These are phyloP conservation scores for Chondrosia reniformis DNA, from an alignment of 37 sponge, comb jelly and placozoan species.

Conservation along the genomic window DNA sequence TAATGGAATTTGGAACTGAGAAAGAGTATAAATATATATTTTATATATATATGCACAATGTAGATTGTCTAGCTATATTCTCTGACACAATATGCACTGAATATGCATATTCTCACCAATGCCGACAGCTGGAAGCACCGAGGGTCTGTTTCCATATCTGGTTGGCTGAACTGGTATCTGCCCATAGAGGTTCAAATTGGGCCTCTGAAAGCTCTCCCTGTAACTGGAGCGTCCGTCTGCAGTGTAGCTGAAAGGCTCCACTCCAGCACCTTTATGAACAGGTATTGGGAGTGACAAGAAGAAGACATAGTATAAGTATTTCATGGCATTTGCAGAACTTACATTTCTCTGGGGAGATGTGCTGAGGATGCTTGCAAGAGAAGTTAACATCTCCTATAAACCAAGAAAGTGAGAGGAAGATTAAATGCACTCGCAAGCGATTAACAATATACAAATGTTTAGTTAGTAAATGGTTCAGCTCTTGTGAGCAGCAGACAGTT, in stretches of 20 bases:
- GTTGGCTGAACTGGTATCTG: neutral
- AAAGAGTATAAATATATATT: too few relatives aligned
- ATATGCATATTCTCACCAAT: constrained; percentile 15
- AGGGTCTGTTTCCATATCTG: constrained; percentile 21
- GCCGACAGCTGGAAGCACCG: constrained; percentile 8
- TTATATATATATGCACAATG: too few relatives aligned
- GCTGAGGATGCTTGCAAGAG: neutral
- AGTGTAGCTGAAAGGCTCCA: too few relatives aligned
- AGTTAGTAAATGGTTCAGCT: too few relatives aligned
- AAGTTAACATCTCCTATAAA: constrained; percentile 20
- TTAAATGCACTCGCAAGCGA: too few relatives aligned
- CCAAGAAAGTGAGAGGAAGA: too few relatives aligned
- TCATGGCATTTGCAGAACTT: neutral
- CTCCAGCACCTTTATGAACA: too few relatives aligned
- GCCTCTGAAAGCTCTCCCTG: neutral
- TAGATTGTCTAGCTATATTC: neutral
- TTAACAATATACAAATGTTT: too few relatives aligned
- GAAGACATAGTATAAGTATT: neutral
- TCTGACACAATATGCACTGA: neutral
- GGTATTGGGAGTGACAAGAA: neutral
- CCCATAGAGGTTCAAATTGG: neutral
- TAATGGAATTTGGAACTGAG: too few relatives aligned
- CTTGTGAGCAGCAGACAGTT: neutral
- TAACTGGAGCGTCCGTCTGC: constrained; percentile 3
- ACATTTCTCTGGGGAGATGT: neutral